phyloP scores from a whole-genome alignment of 2,113 vertebrate species.

The Gila orcuttii region DNA sequence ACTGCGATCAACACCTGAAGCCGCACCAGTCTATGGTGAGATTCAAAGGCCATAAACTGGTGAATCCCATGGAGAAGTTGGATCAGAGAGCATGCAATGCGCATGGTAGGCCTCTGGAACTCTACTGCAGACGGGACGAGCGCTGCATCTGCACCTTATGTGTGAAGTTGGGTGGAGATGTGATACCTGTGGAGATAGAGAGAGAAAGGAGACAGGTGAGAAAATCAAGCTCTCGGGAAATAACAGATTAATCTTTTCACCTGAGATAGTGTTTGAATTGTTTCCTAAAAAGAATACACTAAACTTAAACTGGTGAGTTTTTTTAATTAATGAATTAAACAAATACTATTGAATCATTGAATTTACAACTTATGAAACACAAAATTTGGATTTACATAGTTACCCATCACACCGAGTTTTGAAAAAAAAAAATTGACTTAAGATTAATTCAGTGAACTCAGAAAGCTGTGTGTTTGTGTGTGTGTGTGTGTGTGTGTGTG shows the following conservation, averaged over 20 bases:
- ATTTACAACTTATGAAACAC: neutral
- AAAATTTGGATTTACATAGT: neutral
- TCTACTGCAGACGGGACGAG: constrained; percentile 81
- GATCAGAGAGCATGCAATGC: constrained; percentile 84
- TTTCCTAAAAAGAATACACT: neutral
- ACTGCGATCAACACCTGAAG: constrained; percentile 85
- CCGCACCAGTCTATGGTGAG: constrained; percentile 78
- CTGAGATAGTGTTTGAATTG: neutral
- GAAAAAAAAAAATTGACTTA: neutral
- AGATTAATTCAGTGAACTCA: neutral
- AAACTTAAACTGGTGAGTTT: no score
- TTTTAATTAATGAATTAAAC: neutral
- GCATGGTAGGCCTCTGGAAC: constrained; percentile 88
- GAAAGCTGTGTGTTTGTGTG: constrained; percentile 18
- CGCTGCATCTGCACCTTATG: constrained; percentile 88
- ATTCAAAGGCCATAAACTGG: constrained; percentile 86
- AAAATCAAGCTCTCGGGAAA: neutral
- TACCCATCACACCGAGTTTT: neutral
- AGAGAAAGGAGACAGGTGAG: constrained; percentile 65
- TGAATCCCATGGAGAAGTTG: constrained; percentile 83
- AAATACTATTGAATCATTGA: neutral
- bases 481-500: constrained; percentile 14
- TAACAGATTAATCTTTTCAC: neutral
- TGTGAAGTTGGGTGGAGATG: constrained; percentile 63
- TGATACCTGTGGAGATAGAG: constrained; percentile 63